phyloP scores from a whole-genome alignment of 2,797 vertebrate species.

The Hozukius guyotensis region DNA sequence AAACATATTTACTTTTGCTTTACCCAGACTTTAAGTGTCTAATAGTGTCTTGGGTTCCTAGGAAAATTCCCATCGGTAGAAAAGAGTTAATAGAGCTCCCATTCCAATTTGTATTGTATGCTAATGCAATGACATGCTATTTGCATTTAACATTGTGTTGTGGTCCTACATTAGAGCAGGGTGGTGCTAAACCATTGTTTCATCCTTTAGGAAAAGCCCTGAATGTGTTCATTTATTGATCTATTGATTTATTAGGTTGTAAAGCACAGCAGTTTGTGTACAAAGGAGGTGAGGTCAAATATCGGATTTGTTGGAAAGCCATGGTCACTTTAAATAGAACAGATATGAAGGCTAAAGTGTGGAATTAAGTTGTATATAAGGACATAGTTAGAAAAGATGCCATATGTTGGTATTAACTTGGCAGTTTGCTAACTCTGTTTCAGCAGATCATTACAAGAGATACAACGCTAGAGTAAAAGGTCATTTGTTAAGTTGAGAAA shows the following conservation, averaged over 20 bases:
- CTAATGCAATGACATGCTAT: neutral
- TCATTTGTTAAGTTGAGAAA: neutral
- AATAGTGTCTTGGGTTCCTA: neutral
- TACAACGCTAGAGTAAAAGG: neutral
- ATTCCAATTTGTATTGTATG: neutral
- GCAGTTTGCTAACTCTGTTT: neutral
- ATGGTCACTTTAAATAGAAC: neutral
- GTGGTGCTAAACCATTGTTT: neutral
- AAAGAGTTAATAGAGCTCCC: neutral
- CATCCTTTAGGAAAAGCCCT: neutral
- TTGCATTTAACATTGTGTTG: neutral
- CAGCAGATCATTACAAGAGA: neutral
- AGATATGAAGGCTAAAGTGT: neutral
- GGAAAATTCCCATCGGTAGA: neutral
- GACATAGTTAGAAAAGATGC: neutral
- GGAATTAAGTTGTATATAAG: neutral
- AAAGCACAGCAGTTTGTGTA: neutral
- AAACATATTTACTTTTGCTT: too few species aligned
- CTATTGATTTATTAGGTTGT: neutral
- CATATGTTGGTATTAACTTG: neutral
- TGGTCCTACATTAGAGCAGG: neutral
- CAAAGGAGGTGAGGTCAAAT: neutral
- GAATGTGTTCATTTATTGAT: neutral
- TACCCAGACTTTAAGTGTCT: neutral
- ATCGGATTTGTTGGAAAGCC: neutral